A percentile compares a stretch with the other conserved stretches of the same genome.
These are phyloP conservation scores for Tortrix viridana DNA, from an alignment of 2,888 invertebrate genomes.

Conservation along the genomic window DNA sequence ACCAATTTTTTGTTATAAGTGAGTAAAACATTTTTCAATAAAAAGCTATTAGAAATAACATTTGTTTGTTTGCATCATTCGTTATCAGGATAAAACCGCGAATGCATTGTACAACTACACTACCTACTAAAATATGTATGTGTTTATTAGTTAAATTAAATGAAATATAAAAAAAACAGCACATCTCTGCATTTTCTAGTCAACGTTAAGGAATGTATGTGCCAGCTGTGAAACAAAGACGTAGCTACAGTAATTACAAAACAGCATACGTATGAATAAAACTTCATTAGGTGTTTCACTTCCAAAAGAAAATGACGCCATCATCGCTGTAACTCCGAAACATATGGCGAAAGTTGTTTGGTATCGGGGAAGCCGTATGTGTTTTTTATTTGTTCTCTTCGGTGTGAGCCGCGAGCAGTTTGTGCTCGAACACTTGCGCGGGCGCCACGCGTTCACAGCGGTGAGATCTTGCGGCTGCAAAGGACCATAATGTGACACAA, in stretches of 20 bases:
- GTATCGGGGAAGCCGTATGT: constrained; percentile 15
- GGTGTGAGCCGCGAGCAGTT: constrained; percentile 27
- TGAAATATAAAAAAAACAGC: too few species aligned
- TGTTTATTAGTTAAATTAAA: too few species aligned
- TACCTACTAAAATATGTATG: too few species aligned
- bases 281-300: constrained; percentile 12
- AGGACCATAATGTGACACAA: constrained; percentile 28
- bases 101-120: too few species aligned
- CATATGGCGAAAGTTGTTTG: constrained; percentile 34
- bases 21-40: too few species aligned
- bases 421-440: constrained; percentile 17
- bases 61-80: too few species aligned
- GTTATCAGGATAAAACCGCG: too few species aligned
- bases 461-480: constrained; percentile 20
- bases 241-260: background rate
- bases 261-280: background rate
- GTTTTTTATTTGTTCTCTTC: constrained; percentile 29
- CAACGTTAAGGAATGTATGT: constrained; percentile 3
- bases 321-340: constrained; percentile 3
- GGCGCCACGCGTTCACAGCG: constrained; percentile 11
- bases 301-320: constrained; percentile 23
- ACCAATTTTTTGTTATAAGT: too few species aligned
- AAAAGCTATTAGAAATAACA: too few species aligned
- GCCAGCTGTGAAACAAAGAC: constrained; percentile 22
- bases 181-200: background rate